These are phyloP conservation scores for Scaptomyza hsui DNA, from an alignment of 1,140 invertebrate species.

Conservation along the genomic window DNA sequence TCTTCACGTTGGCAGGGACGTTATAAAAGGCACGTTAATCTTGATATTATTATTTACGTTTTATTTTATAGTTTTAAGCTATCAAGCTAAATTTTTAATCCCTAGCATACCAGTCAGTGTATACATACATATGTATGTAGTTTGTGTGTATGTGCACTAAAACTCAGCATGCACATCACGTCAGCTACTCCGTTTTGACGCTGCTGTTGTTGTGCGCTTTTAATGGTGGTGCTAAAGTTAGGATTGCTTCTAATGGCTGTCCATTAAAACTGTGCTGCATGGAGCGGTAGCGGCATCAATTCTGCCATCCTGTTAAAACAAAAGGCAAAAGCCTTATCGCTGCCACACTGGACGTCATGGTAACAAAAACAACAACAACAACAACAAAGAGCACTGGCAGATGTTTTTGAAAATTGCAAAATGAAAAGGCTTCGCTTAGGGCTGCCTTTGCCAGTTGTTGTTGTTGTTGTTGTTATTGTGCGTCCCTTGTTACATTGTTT, in stretches of 20 bases:
- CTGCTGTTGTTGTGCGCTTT: constrained; percentile 5
- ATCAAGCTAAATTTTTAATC: not conserved
- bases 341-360: constrained; percentile 30
- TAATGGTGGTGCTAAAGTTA: constrained; percentile 15
- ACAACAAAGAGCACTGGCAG: constrained; percentile 20
- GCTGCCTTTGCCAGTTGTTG: constrained; percentile 6
- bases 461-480: constrained; percentile 17
- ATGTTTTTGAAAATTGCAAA: constrained; percentile 41
- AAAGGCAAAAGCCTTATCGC: constrained; percentile 73
- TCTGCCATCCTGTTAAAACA: constrained; percentile 13
- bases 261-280: constrained; percentile 19
- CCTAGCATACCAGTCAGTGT: not conserved
- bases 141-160: not conserved
- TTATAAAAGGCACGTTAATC: not conserved
- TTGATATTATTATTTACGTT: not conserved
- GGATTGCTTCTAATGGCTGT: constrained; percentile 24
- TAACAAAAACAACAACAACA: constrained; percentile 7
- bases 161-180: constrained; percentile 11
- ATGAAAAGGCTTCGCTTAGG: constrained; percentile 33
- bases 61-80: not conserved
- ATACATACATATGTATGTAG: not conserved
- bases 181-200: constrained; percentile 7
- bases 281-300: constrained; percentile 6
- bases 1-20: not conserved
- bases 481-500: constrained; percentile 56